phyloP scores from a whole-genome alignment of 2,888 invertebrate genomes.

The Prosopocoilus inquinatus region DNA sequence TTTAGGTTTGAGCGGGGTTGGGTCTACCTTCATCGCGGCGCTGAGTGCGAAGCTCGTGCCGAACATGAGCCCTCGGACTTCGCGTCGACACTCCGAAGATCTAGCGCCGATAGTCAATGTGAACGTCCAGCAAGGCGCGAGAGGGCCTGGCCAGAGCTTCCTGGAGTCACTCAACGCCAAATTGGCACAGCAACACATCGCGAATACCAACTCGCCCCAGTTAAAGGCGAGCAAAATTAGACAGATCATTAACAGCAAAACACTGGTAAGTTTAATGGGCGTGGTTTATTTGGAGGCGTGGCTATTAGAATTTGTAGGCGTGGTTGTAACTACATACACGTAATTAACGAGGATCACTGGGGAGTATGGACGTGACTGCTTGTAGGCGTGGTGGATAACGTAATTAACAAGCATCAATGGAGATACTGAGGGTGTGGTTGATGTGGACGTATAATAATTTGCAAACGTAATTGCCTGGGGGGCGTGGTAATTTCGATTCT shows the following conservation, averaged over 20 bases:
- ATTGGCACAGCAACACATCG: constrained; percentile 60
- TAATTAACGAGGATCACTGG: too few species aligned
- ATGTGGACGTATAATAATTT: too few species aligned
- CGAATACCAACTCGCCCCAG: constrained; percentile 53
- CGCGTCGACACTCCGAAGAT: constrained; percentile 55
- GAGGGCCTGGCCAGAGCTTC: constrained; percentile 61
- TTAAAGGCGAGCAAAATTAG: constrained; percentile 66
- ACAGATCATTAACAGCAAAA: constrained; percentile 71
- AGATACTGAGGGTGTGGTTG: too few species aligned
- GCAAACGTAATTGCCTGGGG: too few species aligned
- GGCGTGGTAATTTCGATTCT: too few species aligned
- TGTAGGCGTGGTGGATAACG: too few species aligned
- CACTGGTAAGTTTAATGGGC: constrained; percentile 56
- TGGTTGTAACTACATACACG: too few species aligned
- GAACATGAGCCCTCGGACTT: constrained; percentile 58
- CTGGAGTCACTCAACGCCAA: constrained; percentile 80
- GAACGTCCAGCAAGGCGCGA: constrained; percentile 45
- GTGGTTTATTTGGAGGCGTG: neutral
- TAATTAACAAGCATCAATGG: too few species aligned
- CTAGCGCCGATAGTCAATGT: constrained; percentile 29
- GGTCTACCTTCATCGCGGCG: constrained; percentile 66
- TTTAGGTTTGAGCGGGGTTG: constrained; percentile 57
- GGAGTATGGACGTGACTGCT: too few species aligned
- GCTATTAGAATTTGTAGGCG: too few species aligned
- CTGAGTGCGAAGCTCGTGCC: constrained; percentile 69